Base-by-base conservation (phyloP, 2,888 invertebrate genomes). In the Gymnocheta viridis region DNA sequence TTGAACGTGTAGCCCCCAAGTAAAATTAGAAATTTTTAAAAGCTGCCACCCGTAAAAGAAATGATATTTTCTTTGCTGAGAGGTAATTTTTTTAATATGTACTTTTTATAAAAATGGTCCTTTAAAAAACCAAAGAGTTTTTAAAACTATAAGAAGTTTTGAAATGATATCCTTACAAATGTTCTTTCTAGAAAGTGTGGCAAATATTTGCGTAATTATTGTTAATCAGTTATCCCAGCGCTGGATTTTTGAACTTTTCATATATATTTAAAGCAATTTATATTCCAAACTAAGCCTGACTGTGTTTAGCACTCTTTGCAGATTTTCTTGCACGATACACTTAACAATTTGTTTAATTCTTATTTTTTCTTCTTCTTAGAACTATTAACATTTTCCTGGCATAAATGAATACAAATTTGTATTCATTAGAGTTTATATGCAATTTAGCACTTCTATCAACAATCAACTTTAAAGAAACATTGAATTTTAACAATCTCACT, bases 351-450 rank as follows among this genome's bases (percentile, higher is more conserved):
- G 4, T 29, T 27, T 0, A 41, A 12, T 35, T 38, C 22, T n/a
- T n/a, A 22, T 54, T 27, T 27, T 14, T 9, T 51, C n/a, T 51
- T 14, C 51, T 51, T 72, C 72, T 44, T 62, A 24, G 56, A 56
- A 32, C 17, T 14, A 47, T 72, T 58, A 47, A 47, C 58, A n/a
- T 56, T 56, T 44, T 56, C 41, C 29, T 70, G 41, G 70, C 56
- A 70, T 70, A 41, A 56, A 24, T 51, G 51, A 22, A 35, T 54
- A 54, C 12, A 58, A 44, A 67, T 67, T 54, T 47, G 7, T 47
- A 47, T 77, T 77, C 24, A 77, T 77, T 77, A 77, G 67, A 49
- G 27, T 58, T 49, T 38, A 38, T 38, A 69, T 49, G 60, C 67
- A 49, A 60, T 51, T 77, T 69, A 56, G 17, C 32, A 66, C 54